Base-by-base conservation (phyloP, 2,797 vertebrate genomes). In the Rallus crepitans region DNA sequence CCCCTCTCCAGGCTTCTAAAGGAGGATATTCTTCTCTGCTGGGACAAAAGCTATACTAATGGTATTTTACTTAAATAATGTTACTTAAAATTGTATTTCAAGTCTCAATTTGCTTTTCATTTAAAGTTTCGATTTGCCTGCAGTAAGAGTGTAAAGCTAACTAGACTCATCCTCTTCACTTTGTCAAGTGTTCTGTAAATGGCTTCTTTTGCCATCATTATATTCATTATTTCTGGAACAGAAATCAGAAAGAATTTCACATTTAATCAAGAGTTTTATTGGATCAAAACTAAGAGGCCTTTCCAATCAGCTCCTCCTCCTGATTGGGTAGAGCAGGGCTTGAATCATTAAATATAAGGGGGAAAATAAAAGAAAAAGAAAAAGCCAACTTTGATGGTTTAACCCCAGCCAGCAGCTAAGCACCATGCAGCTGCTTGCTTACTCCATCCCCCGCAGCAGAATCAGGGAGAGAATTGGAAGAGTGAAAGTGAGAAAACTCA, bases 301-400 rank as follows among this genome's bases (percentile, higher is more conserved):
- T 45, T 73, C 35, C 13, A 5, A 66, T 6, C 19, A 37, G 9
- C 56, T 88, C 13, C 20, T 91, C 4, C 57, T 76, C 47, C 24
- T 78, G 16, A 25, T 2, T 56, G 28, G 9, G 23, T 39, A 80
- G 20, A 80, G 15, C 9, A 68, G 50, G 16, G 11, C 15, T 89
- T 28, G 16, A 52, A 42, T 57, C 47, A n/a, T 21, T 66, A 57
- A 52, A 33, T 4, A 10, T 2, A 23, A n/a, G 3, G 9, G 6
- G 11, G 6, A 2, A 27, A 2, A 2, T 7, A 13, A 53, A n/a
- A 40, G 20, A 39, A 15, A 4, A 27, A 1, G 4, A 7, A 27
- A 25, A 2, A 3, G 37, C 9, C 9, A 52, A 27, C 47, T 47
- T 47, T 23, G 19, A 47, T 47, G 47, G 47, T 47, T 47, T 47